A percentile compares a stretch with the other conserved stretches of the same genome.
Conservation (phyloP, 2,113 vertebrate species). For the Hippopotamus amphibius region DNA sequence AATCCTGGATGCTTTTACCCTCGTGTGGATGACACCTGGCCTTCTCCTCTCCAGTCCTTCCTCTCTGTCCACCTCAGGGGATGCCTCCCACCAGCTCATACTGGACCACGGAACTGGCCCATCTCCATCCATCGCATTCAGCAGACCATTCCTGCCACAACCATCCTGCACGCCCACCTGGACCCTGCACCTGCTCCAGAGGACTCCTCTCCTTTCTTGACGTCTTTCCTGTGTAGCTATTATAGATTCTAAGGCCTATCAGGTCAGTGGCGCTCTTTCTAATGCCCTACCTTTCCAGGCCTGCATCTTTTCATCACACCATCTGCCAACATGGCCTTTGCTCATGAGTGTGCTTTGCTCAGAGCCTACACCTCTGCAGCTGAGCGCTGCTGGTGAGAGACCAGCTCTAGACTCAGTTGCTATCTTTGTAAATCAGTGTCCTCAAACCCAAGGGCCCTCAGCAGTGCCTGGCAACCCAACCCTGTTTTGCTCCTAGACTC, state of each 20-base stretch:
- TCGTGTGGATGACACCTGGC: not conserved
- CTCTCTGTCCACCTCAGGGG: not conserved
- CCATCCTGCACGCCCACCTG: not conserved
- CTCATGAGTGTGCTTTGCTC: not conserved
- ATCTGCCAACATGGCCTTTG: not conserved
- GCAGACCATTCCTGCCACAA: too few relatives aligned
- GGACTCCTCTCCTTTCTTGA: not conserved
- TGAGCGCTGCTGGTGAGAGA: not conserved
- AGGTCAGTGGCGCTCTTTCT: not conserved
- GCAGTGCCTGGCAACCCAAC: not conserved
- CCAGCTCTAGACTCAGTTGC: not conserved
- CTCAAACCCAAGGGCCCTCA: not conserved
- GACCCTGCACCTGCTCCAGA: accelerated
- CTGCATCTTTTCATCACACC: not conserved
- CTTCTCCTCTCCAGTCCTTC: not conserved
- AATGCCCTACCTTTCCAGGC: not conserved
- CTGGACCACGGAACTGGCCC: too few relatives aligned
- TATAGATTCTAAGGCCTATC: not conserved
- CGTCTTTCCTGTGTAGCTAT: not conserved
- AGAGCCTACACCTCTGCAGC: not conserved
- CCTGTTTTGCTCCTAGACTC: not conserved
- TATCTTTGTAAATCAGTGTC: not conserved
- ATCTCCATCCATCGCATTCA: too few relatives aligned
- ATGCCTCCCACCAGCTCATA: not conserved
- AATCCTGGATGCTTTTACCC: not conserved